A percentile compares a stretch with the other conserved stretches of the same genome.
Conservation (phyloP, 2,113 vertebrate genomes). For the Todiramphus saurophagus region DNA sequence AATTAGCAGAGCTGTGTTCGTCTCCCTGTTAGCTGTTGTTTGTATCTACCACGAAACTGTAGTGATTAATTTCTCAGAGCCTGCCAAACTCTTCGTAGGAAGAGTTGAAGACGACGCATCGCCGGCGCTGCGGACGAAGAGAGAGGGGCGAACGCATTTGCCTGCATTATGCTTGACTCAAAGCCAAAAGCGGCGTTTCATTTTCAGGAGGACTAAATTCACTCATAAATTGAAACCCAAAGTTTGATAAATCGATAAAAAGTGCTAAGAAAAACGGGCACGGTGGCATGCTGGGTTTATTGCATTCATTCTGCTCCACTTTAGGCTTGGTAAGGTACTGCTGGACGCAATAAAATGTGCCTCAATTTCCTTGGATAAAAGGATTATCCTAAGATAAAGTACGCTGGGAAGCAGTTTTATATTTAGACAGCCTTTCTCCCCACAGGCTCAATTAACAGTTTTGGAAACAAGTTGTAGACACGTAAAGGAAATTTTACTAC, state of each 20-base stretch:
- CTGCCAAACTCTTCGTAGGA: background rate
- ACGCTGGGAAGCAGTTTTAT: background rate
- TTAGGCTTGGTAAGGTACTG: rapidly evolving
- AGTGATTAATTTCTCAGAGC: background rate
- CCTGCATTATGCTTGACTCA: background rate
- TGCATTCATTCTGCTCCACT: background rate
- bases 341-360: background rate
- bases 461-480: background rate
- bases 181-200: background rate
- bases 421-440: background rate
- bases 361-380: background rate
- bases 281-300: background rate
- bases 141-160: rapidly evolving
- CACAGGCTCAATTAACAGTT: background rate
- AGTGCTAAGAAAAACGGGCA: background rate
- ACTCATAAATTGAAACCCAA: background rate
- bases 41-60: background rate
- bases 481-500: background rate
- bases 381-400: background rate
- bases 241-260: background rate
- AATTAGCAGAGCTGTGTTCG: background rate
- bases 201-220: background rate
- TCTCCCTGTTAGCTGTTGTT: background rate
- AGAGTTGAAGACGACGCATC: rapidly evolving
- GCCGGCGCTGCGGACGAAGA: rapidly evolving